Evolutionary conservation across 2,888 invertebrate species (phyloP), one percentile per base, ranked within the genome.

Genomic region (Ditula angustiorana): DNA sequence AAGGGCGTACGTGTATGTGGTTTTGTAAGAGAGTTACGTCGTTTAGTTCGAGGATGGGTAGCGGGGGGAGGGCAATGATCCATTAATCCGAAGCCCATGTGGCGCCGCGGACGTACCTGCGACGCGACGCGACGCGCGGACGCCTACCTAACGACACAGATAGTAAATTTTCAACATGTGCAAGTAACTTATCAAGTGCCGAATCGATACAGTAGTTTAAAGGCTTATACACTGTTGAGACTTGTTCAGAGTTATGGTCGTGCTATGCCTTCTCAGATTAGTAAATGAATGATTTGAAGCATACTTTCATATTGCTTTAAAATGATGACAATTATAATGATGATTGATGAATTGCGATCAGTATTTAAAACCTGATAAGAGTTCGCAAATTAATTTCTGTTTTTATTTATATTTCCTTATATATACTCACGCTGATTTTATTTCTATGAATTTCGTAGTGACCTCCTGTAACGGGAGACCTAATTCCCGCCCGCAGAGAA

Each of bases 31-130:
- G 44, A 63, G 33, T 50, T 63, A 58, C 57, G 63, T 8, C 63
- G 50, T 63, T 63, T 35, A 24, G 57, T 63, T 57, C 28, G 66
- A 73, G 78, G 78, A 74, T 80, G 76, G 77, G 76, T 78, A 75
- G 78, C 75, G 80, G 81, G 88, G 93, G 92, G 94, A 94, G 95
- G 95, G 95, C 95, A 95, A 95, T 95, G 95, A 95, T 95, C 96
- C 96, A 96, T 96, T 96, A 96, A 96, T 95, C 95, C 95, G 95
- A 95, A 95, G 95, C 95, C 95, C 95, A 95, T 93, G 94, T 94
- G 96, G 96, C 95, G 95, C 95, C 96, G 93, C 76, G 84, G 85
- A 86, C 85, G 85, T 92, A 91, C 91, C 92, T 91, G 86, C 87
- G 91, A 83, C 90, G 91, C 87, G 91, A 83, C 90, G 91, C 92